Conservation (phyloP, 1,140 invertebrate genomes). For the Pachyrhynchus sulphureomaculatus region DNA sequence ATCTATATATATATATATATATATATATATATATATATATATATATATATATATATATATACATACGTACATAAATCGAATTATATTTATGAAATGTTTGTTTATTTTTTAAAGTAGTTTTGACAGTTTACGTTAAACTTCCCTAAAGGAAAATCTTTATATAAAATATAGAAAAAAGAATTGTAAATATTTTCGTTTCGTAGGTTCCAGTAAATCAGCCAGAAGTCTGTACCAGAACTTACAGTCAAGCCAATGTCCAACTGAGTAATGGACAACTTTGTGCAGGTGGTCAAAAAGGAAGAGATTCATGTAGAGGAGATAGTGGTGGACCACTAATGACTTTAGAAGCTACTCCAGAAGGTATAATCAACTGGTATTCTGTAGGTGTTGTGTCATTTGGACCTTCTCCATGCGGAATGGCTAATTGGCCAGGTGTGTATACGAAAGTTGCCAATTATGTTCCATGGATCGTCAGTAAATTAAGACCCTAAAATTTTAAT, state of each 20-base stretch:
- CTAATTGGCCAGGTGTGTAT: slow-evolving; percentile 74
- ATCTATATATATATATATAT: too few species aligned
- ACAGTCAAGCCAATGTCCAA: slow-evolving; percentile 24
- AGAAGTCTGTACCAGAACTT: slow-evolving; percentile 23
- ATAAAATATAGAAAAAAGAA: too few species aligned
- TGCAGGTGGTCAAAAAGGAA: slow-evolving; percentile 63
- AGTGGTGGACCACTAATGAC: slow-evolving; percentile 75
- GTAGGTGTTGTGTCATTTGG: slow-evolving; percentile 76
- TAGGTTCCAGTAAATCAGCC: slow-evolving; percentile 35
- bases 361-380: slow-evolving; percentile 52
- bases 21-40: too few species aligned
- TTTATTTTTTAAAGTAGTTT: too few species aligned
- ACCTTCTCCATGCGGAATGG: slow-evolving; percentile 66
- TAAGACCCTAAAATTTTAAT: slow-evolving; percentile 1
- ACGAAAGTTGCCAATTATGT: slow-evolving; percentile 68
- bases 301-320: slow-evolving; percentile 70
- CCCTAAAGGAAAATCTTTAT: too few species aligned
- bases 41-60: too few species aligned
- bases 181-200: too few species aligned
- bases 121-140: too few species aligned
- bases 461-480: slow-evolving; percentile 63
- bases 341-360: slow-evolving; percentile 11
- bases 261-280: slow-evolving; percentile 56
- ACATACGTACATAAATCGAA: too few species aligned
- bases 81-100: too few species aligned